Base-by-base conservation (phyloP, 2,113 vertebrate genomes). In the Mirounga angustirostris region DNA sequence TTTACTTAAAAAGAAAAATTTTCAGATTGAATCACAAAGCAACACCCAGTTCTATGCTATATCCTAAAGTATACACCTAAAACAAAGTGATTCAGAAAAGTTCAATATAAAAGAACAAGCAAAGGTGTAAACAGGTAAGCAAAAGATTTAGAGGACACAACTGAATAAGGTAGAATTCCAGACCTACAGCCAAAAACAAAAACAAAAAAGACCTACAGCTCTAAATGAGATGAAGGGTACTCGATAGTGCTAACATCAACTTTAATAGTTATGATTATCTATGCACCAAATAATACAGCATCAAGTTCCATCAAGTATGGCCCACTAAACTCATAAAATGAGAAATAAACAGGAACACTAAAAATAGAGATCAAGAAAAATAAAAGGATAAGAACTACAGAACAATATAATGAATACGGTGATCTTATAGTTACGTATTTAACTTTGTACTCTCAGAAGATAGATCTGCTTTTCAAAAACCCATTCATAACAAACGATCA, bases 1-100 rank as follows among this genome's bases (percentile, higher is more conserved):
- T 83, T 69, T 89, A 78, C 8, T 95, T 92, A 22, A 94, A 87
- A 91, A 96, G 26, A 30, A 86, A 85, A 56, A 46, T 54, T 95
- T 93, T 93, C 74, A 82, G 11, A 81, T 30, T 61, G 26, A 95
- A 90, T 93, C 58, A 82, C 21, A 81, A 92, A 86, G 19, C 50
- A 93, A 86, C 36, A 85, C 11, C 46, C 56, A 91, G 65, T 91
- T 52, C 56, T 87, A 65, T 40, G 33, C 81, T 94, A 33, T 54
- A 87, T 58, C 26, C 82, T 82, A 81, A 95, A 82, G 87, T 93
- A 93, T 7, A 94, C 40, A 80, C 50, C 43, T 91, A 94, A 91
- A 79, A 69, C 52, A 95, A 80, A 80, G 16, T 90, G 54, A 80
- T 73, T 91, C n/a, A 86, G 43, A 85, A 90, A 71, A 93, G 13